These are phyloP conservation scores for Halictus quadricinctus DNA, from an alignment of 2,888 invertebrate genomes.

Conservation along the genomic window DNA sequence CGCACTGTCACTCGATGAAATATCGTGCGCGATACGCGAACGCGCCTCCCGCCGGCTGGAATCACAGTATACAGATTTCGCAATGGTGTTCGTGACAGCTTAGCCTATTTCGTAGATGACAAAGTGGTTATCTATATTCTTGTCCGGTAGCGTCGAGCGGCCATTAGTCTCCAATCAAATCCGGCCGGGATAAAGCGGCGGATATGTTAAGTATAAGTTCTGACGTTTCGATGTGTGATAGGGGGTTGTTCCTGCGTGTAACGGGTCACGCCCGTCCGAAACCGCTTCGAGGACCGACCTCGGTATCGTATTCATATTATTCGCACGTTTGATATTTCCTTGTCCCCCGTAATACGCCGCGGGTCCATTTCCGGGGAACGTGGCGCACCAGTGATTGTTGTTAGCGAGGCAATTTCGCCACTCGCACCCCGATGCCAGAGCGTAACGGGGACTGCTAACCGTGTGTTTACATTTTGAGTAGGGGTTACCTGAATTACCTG, in stretches of 20 bases:
- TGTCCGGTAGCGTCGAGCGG: slow-evolving; percentile 36
- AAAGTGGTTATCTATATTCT: slow-evolving; percentile 59
- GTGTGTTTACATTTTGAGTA: slow-evolving; percentile 4
- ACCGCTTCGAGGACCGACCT: neutral
- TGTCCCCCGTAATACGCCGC: neutral
- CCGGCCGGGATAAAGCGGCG: slow-evolving; percentile 24
- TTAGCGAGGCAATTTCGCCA: slow-evolving; percentile 6
- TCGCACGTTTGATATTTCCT: neutral
- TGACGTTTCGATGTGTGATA: neutral
- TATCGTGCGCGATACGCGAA: slow-evolving; percentile 46
- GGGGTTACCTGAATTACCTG: neutral
- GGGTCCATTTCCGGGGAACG: neutral
- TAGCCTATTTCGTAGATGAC: slow-evolving; percentile 57
- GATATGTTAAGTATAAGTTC: slow-evolving; percentile 18
- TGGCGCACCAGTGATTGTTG: neutral
- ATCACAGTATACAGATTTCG: slow-evolving; percentile 54
- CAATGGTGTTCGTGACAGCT: slow-evolving; percentile 49
- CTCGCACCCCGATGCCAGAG: neutral
- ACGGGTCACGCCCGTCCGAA: neutral
- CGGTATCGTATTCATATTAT: neutral
- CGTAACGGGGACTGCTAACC: neutral
- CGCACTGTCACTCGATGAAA: slow-evolving; percentile 54
- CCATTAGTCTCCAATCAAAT: slow-evolving; percentile 54
- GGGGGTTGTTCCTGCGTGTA: neutral
- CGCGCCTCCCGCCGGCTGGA: slow-evolving; percentile 28